phyloP scores from a whole-genome alignment of 1,140 invertebrate genomes.

The Luehdorfia chinensis region DNA sequence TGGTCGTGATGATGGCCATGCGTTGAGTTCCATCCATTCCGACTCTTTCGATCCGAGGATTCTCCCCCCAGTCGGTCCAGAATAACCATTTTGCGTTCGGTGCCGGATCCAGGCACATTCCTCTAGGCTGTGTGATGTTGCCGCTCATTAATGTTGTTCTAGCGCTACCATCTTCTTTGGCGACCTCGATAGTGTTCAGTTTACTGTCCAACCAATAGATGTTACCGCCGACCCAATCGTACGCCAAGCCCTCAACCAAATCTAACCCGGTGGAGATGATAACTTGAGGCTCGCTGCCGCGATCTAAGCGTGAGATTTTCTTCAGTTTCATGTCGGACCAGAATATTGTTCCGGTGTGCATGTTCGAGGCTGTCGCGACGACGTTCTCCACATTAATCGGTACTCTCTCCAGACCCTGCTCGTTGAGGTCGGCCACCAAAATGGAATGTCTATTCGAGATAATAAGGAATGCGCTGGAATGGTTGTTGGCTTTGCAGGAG shows the following conservation, averaged over 20 bases:
- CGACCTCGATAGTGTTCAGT: slow-evolving; percentile 95
- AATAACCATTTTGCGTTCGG: slow-evolving; percentile 91
- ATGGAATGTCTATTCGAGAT: slow-evolving; percentile 97
- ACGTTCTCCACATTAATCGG: slow-evolving; percentile 97
- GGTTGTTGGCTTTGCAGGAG: slow-evolving; percentile 94
- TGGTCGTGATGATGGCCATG: slow-evolving; percentile 93
- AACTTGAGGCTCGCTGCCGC: slow-evolving; percentile 87
- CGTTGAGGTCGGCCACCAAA: slow-evolving; percentile 92
- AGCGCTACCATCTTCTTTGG: slow-evolving; percentile 89
- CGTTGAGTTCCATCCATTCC: slow-evolving; percentile 96
- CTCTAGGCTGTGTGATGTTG: slow-evolving; percentile 96
- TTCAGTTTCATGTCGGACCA: slow-evolving; percentile 99
- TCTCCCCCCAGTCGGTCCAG: slow-evolving; percentile 99
- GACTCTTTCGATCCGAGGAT: slow-evolving; percentile 95
- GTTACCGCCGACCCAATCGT: slow-evolving; percentile 97
- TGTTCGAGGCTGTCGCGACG: slow-evolving; percentile 96
- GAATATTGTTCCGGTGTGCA: slow-evolving; percentile 95
- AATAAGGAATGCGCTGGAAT: slow-evolving; percentile 92
- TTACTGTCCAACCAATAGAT: slow-evolving; percentile 98
- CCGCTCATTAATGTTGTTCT: slow-evolving; percentile 92
- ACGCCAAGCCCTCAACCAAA: slow-evolving; percentile 95
- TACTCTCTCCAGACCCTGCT: slow-evolving; percentile 92
- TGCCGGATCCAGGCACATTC: slow-evolving; percentile 95
- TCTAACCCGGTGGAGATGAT: slow-evolving; percentile 93
- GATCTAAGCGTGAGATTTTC: slow-evolving; percentile 92